These are phyloP conservation scores for Gymnothorax reevesii DNA, from an alignment of 2,797 vertebrate species.

Conservation along the genomic window DNA sequence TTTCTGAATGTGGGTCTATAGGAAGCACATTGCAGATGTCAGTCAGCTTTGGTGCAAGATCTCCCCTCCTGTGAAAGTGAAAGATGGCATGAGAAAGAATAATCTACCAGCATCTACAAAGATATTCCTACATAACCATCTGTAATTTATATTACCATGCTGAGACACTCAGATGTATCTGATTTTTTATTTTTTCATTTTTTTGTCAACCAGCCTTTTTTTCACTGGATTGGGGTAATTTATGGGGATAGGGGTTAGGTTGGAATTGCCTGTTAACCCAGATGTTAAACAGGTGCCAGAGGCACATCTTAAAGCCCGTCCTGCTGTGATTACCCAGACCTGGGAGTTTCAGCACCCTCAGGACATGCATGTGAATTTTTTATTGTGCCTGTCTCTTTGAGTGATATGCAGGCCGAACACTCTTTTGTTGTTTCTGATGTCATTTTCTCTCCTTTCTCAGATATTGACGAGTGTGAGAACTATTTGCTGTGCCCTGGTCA, in stretches of 20 bases:
- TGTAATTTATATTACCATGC: not conserved
- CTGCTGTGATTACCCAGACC: not conserved
- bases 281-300: conserved; percentile 1
- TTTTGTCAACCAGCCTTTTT: not conserved
- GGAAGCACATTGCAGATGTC: not conserved
- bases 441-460: conserved; percentile 43
- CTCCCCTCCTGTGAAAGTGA: not conserved
- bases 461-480: conserved; percentile 73
- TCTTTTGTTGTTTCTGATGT: not conserved
- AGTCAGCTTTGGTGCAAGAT: not conserved
- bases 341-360: not conserved
- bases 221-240: not conserved
- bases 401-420: not conserved
- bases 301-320: not conserved
- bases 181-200: not conserved
- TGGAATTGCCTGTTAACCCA: conserved; percentile 1
- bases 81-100: not conserved
- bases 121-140: not conserved
- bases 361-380: not conserved
- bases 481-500: conserved; percentile 63
- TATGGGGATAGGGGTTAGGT: not conserved
- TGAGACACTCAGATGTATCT: not conserved
- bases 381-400: not conserved
- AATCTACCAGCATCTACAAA: not conserved
- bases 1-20: not conserved